phyloP scores from a whole-genome alignment of 2,888 invertebrate genomes.

The Scaeva pyrastri region DNA sequence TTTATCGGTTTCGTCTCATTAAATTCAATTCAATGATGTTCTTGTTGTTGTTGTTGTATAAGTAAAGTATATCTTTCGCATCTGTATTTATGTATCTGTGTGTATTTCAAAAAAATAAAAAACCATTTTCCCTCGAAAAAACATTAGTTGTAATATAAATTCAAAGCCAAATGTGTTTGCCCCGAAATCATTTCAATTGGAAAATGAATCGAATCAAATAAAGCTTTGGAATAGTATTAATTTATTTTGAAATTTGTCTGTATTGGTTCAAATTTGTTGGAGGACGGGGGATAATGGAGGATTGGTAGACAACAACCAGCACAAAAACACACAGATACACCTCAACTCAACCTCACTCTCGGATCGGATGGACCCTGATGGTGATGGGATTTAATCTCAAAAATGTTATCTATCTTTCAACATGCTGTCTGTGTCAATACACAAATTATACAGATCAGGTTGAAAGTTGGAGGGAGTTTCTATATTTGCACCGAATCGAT shows the following conservation, averaged over 20 bases:
- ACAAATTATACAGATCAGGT: constrained; percentile 40
- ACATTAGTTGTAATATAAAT: constrained; percentile 54
- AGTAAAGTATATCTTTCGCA: background rate
- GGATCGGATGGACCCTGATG: constrained; percentile 8
- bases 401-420: constrained; percentile 48
- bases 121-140: background rate
- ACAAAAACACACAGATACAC: background rate
- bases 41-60: background rate
- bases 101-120: background rate
- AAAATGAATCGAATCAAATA: constrained; percentile 55
- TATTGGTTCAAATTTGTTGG: too few relatives aligned
- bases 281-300: too few relatives aligned
- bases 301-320: too few relatives aligned
- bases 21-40: constrained; percentile 30
- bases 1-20: constrained; percentile 44
- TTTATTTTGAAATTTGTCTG: constrained; percentile 2
- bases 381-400: constrained; percentile 42
- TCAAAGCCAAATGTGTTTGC: constrained; percentile 49
- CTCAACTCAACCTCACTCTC: too few relatives aligned
- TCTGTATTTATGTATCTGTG: background rate
- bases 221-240: constrained; percentile 33
- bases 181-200: constrained; percentile 46
- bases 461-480: background rate
- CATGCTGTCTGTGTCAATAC: constrained; percentile 26
- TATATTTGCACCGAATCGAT: background rate